These are phyloP conservation scores for Prunella fulvescens DNA, from an alignment of 2,113 vertebrate species.

Conservation along the genomic window DNA sequence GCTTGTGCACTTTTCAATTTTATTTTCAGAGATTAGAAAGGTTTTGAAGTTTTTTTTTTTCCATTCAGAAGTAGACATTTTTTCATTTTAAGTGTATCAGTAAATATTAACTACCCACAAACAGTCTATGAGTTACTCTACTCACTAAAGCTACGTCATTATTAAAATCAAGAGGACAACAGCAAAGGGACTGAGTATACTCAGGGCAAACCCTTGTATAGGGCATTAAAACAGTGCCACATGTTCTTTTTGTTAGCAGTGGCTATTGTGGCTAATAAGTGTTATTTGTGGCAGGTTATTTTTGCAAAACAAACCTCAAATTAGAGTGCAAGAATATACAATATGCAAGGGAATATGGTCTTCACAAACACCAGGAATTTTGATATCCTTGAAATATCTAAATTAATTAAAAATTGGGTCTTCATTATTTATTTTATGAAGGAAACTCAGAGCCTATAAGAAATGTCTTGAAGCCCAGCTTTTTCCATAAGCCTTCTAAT, in stretches of 20 bases:
- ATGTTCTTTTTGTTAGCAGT: not conserved
- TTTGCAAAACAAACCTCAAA: not conserved
- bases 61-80: not conserved
- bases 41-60: not conserved
- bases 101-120: not conserved
- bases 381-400: not conserved
- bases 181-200: not conserved
- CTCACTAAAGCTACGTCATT: not conserved
- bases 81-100: not conserved
- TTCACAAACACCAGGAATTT: not conserved
- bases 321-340: not conserved
- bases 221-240: not conserved
- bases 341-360: not conserved
- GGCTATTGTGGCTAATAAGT: not conserved
- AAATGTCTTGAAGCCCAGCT: not conserved
- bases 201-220: not conserved
- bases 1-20: not conserved
- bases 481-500: not conserved
- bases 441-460: not conserved
- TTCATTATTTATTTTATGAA: not conserved
- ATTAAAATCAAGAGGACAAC: not conserved
- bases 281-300: not conserved
- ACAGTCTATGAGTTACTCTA: not conserved
- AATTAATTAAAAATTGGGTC: not conserved
- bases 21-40: not conserved